A percentile compares a stretch with the other conserved stretches of the same genome.
Evolutionary conservation across 2,888 invertebrate genomes (phyloP).

Genomic region (Philhelius pedissequus): DNA sequence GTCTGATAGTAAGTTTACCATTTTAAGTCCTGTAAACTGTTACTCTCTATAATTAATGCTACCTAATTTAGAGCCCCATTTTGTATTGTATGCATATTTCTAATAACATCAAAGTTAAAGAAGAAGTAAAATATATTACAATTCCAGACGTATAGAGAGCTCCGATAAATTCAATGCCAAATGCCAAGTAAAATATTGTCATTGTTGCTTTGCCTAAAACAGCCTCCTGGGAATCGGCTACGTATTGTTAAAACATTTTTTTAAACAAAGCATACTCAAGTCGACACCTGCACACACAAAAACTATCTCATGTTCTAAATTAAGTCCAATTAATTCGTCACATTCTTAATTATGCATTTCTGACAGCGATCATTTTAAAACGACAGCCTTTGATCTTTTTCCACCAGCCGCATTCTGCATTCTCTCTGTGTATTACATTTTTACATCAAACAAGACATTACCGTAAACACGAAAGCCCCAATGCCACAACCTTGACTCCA

Average conservation of each 20-base stretch:
- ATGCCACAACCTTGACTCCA: slow-evolving; percentile 28
- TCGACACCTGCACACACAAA: background rate
- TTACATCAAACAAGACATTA: slow-evolving; percentile 30
- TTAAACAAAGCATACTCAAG: background rate
- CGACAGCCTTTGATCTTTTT: slow-evolving; percentile 39
- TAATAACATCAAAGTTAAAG: no score
- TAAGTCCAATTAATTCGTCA: slow-evolving; percentile 28
- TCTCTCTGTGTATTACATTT: background rate
- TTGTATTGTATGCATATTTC: no score
- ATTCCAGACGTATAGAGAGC: no score
- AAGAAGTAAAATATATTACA: no score
- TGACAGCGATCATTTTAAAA: background rate
- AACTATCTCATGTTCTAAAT: slow-evolving; percentile 24
- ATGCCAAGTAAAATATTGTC: no score
- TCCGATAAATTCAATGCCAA: no score
- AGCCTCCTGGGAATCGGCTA: background rate
- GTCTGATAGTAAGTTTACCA: no score
- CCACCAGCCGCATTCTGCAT: background rate
- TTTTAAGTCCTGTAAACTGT: no score
- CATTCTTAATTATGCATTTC: slow-evolving; percentile 9
- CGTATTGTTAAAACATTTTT: background rate
- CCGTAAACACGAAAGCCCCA: slow-evolving; percentile 12
- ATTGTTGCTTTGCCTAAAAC: no score
- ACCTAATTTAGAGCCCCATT: no score
- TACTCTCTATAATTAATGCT: no score